Percentiles rank a stretch among this genome's conserved stretches.
Evolutionary conservation across 2,888 invertebrate genomes (phyloP).

Genomic region (Eristalinus sepulchralis): DNA sequence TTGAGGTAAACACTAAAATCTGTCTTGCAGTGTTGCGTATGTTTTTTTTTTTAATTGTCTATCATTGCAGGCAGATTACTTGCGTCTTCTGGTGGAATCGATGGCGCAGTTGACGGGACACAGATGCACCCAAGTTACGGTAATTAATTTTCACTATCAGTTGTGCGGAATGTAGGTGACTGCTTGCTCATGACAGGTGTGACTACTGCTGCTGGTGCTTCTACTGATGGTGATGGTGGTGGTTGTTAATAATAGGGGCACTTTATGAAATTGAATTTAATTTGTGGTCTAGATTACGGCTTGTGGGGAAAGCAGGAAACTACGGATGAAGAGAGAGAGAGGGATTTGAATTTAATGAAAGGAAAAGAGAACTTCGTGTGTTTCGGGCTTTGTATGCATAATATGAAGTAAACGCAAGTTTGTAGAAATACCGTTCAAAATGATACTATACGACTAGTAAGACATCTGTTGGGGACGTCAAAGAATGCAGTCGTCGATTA

Average conservation of each 20-base stretch:
- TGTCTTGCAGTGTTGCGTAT: background rate
- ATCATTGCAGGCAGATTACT: background rate
- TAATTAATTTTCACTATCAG: conserved; percentile 51
- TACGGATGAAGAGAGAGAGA: too few species aligned
- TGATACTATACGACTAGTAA: too few species aligned
- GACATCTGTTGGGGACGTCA: too few species aligned
- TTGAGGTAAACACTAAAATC: background rate
- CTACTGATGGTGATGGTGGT: background rate
- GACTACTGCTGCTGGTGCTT: background rate
- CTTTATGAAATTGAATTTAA: background rate
- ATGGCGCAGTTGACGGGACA: background rate
- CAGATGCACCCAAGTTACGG: background rate
- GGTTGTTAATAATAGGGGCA: background rate
- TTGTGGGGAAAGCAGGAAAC: background rate
- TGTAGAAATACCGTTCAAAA: too few species aligned
- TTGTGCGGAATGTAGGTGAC: conserved; percentile 45
- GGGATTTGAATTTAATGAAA: too few species aligned
- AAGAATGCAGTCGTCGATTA: too few species aligned
- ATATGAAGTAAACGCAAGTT: too few species aligned
- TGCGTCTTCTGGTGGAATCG: background rate
- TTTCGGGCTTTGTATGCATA: too few species aligned
- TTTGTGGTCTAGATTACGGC: background rate
- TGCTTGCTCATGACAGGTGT: background rate
- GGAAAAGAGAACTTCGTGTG: too few species aligned
- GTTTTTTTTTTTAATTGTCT: background rate